A percentile compares a stretch with the other conserved stretches of the same genome.
These are phyloP conservation scores for Ormyrus thymus DNA, from an alignment of 2,888 invertebrate species.

Conservation along the genomic window DNA sequence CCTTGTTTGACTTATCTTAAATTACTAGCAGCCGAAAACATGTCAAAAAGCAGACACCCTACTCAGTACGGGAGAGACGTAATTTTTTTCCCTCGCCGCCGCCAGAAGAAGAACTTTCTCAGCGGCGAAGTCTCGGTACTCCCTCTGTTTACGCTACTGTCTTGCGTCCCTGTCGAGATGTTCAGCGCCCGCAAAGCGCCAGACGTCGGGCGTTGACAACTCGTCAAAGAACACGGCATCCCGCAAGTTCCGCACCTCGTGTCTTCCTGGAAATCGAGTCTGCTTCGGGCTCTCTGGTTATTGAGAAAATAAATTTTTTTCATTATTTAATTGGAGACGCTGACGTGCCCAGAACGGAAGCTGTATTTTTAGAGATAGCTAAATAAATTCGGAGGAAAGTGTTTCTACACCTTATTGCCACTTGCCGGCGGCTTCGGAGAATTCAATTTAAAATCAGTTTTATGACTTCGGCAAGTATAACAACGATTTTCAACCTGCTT, in stretches of 20 bases:
- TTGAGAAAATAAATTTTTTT: not conserved
- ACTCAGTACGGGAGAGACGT: slow-evolving; percentile 15
- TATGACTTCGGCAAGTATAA: no score
- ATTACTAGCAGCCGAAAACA: slow-evolving; percentile 37
- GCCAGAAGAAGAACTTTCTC: slow-evolving; percentile 8
- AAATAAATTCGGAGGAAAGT: no score
- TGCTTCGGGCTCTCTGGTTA: not conserved
- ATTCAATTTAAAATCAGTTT: no score
- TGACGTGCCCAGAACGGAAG: no score
- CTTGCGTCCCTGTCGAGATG: slow-evolving; percentile 7
- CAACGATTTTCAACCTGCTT: no score
- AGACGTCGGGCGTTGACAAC: slow-evolving; percentile 52
- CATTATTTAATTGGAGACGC: slow-evolving; percentile 18
- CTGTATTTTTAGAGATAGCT: no score
- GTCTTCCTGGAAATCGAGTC: not conserved
- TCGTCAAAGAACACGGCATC: slow-evolving; percentile 37
- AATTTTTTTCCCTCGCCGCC: slow-evolving; percentile 20
- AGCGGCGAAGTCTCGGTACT: slow-evolving; percentile 20
- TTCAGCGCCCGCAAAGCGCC: slow-evolving; percentile 12
- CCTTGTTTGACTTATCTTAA: slow-evolving; percentile 51
- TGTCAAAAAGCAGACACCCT: not conserved
- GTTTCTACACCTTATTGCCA: no score
- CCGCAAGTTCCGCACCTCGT: not conserved
- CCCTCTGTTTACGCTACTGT: slow-evolving; percentile 50
- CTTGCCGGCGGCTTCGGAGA: no score